phyloP scores from a whole-genome alignment of 2,888 invertebrate genomes.

The Theretra japonica region DNA sequence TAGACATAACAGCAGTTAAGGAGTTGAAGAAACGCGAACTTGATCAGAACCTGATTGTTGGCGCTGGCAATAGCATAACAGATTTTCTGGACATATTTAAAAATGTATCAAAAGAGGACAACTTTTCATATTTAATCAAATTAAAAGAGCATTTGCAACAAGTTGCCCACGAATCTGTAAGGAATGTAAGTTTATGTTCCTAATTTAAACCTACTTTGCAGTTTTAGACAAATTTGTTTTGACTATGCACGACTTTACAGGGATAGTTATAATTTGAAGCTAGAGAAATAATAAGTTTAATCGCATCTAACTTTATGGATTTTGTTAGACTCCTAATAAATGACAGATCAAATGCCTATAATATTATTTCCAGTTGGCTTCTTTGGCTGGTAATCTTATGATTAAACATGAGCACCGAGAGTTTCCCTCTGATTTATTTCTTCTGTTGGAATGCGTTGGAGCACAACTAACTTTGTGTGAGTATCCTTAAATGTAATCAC shows the following conservation, averaged over 20 bases:
- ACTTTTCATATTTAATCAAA: constrained; percentile 74
- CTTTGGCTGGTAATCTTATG: constrained; percentile 88
- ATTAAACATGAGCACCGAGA: constrained; percentile 86
- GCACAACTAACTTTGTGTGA: constrained; percentile 57
- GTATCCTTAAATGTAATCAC: constrained; percentile 48
- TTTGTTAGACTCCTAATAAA: too few species aligned
- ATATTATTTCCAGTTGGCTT: constrained; percentile 77
- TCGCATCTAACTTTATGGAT: too few species aligned
- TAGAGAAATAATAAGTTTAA: too few species aligned
- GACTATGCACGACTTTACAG: too few species aligned
- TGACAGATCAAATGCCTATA: not conserved
- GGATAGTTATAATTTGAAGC: too few species aligned
- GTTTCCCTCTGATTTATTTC: constrained; percentile 88
- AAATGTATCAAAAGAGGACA: not conserved
- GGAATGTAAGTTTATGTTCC: constrained; percentile 85
- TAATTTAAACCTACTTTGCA: too few species aligned
- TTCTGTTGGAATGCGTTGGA: constrained; percentile 68
- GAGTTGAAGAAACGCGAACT: constrained; percentile 78
- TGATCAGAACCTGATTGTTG: constrained; percentile 78
- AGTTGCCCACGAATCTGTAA: constrained; percentile 88
- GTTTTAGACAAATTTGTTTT: too few species aligned
- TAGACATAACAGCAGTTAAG: constrained; percentile 85
- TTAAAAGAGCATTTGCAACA: constrained; percentile 86
- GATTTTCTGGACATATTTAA: constrained; percentile 76
- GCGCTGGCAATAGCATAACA: constrained; percentile 82